A percentile compares a stretch with the other conserved stretches of the same genome.
Conservation (phyloP, 2,888 invertebrate species). For the Nesidiocoris tenuis region DNA sequence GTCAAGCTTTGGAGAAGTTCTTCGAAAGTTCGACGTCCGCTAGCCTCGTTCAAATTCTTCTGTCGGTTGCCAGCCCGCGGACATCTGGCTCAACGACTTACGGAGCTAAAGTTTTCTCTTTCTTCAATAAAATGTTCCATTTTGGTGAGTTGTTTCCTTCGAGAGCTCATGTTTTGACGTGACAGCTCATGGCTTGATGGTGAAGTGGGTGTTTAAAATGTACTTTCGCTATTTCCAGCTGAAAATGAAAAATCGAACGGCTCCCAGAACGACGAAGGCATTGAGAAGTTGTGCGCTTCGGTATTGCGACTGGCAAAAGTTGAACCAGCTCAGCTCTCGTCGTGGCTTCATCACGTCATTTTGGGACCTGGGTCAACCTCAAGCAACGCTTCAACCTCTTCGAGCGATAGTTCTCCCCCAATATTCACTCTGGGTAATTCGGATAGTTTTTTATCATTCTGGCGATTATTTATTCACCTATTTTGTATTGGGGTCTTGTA, state of each 20-base stretch:
- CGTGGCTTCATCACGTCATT: conserved; percentile 67
- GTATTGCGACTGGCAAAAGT: conserved; percentile 66
- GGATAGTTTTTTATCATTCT: no score
- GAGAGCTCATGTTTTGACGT: no score
- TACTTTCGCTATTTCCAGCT: conserved; percentile 54
- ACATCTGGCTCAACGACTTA: conserved; percentile 64
- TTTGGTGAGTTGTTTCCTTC: conserved; percentile 56
- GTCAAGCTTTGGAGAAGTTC: conserved; percentile 78
- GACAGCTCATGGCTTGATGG: no score
- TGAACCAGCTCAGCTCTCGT: conserved; percentile 64
- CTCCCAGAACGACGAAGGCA: conserved; percentile 60
- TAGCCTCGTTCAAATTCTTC: conserved; percentile 73
- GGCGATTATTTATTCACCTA: background rate
- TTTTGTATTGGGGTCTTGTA: background rate
- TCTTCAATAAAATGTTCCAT: conserved; percentile 72
- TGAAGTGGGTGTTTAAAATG: no score
- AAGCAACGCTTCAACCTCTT: conserved; percentile 23
- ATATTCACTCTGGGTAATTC: conserved; percentile 46
- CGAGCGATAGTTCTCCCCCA: conserved; percentile 43
- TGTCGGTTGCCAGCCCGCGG: conserved; percentile 76
- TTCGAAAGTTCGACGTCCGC: conserved; percentile 66
- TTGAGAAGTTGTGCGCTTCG: conserved; percentile 67
- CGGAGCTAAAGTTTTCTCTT: conserved; percentile 74
- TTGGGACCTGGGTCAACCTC: conserved; percentile 57
- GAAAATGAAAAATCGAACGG: conserved; percentile 57